Evolutionary conservation across 2,113 vertebrate genomes (phyloP), one percentile per base, ranked within the genome.

Genomic region (Cochlearius cochlearius): DNA sequence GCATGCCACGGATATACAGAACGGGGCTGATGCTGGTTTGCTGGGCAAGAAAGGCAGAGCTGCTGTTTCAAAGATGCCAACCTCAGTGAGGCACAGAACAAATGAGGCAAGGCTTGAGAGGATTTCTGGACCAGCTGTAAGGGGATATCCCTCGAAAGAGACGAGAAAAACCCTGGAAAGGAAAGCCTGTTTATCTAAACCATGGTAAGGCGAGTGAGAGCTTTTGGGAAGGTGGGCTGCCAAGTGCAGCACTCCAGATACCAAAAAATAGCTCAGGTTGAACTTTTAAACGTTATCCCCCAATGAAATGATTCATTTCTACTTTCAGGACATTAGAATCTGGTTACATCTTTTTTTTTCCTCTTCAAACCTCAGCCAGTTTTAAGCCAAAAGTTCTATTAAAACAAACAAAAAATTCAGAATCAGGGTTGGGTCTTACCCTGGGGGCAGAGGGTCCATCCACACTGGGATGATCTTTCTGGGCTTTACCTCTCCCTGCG

Each of bases 311-410:
- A 68, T 43, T 58, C 1, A 53, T 50, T 85, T 58, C 52, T 49
- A 39, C 21, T 67, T 67, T 72, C n/a, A 75, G 20, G 53, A 36
- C 23, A 21, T 18, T 18, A 52, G 29, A 32, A 38, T 32, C 18
- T 13, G 13, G 6, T 53, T 52, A 23, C 1, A 0, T 1, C 6
- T 45, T 30, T n/a, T 25, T 25, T 19, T 2, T 8, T 18, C 16
- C 38, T 29, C 34, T 52, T 85, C 8, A 66, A 52, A 66, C 43
- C 12, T 59, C 56, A 66, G 20, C 45, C 53, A 22, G 16, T 53
- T 78, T 86, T 41, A 77, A 90, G 36, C 4, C 84, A 34, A 53
- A 64, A 13, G 4, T 43, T 73, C 59, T 36, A 62, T 10, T 34
- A 11, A 30, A 60, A 47, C 5, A 63, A 55, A n/a, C 1, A 25